Base-by-base conservation (phyloP, 2,888 invertebrate genomes). In the Corbicula japonica region DNA sequence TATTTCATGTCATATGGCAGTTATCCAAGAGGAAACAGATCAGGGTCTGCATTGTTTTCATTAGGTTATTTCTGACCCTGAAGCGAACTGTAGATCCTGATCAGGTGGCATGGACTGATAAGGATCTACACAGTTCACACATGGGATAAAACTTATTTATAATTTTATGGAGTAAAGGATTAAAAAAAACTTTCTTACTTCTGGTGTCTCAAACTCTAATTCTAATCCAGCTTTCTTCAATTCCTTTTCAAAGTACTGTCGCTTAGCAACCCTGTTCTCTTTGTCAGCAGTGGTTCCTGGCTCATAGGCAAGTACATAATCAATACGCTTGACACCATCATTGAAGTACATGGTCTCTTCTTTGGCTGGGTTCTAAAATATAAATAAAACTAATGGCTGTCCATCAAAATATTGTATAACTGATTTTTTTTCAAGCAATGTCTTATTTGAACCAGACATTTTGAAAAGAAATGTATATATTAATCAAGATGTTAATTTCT, bases 201-300 rank as follows among this genome's bases (percentile, higher is more conserved):
- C 96, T 92, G 96, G 97, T 86, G 97, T 96, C 90, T 97, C 97
- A 38, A 97, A 91, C 90, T 98, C 98, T 23, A 98, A 91, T 91
- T 97, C 97, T 32, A 98, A 93, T 0, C 98, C 98, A 93, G 97
- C 97, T 86, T 96, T 96, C 4, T 96, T 94, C 15, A 98, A 94
- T 93, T 96, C 97, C 83, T 96, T 96, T 95, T 96, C 96, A 93
- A 97, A 98, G 21, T 80, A 75, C 18, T 85, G 63, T 35, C 91
- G 75, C 46, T 86, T 81, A 3, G 69, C 38, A 30, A 60, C 63
- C 48, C 88, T 87, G 76, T 87, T 86, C 10, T 83, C 95, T 94
- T 86, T 95, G 94, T 71, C 80, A 0, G 71, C 60, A 8, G 68
- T 74, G 12, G 79, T 60, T 76, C 97, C 97, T 23, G 96, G 95